These are phyloP conservation scores for Pseudomyrmex dendroicus DNA, from an alignment of 1,140 invertebrate species.

Conservation along the genomic window DNA sequence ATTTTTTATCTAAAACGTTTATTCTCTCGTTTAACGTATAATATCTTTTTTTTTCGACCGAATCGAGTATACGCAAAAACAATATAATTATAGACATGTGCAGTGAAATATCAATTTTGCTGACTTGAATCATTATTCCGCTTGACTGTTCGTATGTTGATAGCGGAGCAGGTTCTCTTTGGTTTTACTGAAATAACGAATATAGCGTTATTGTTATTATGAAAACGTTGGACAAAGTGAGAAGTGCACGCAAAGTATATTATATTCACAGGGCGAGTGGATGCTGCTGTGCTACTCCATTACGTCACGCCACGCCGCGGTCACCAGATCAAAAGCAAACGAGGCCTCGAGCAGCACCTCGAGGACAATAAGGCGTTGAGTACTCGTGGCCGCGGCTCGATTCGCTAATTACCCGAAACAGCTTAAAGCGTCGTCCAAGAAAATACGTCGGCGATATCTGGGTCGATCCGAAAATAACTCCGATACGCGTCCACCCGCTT, in stretches of 20 bases:
- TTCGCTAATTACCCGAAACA: constrained; percentile 83
- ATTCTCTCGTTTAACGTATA: too few species aligned
- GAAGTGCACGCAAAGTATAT: constrained; percentile 1
- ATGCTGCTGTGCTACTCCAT: constrained; percentile 29
- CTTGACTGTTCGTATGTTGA: neutral
- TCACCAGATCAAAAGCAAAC: constrained; percentile 70
- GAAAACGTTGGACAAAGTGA: constrained; percentile 54
- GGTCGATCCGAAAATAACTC: constrained; percentile 83
- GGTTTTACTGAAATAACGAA: constrained; percentile 44
- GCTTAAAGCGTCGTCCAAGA: constrained; percentile 78
- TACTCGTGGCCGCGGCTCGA: constrained; percentile 75
- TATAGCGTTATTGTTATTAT: constrained; percentile 27
- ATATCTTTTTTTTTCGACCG: too few species aligned
- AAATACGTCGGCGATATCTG: constrained; percentile 79
- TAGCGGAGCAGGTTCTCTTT: constrained; percentile 31
- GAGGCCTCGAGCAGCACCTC: constrained; percentile 72
- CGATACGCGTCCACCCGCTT: constrained; percentile 79
- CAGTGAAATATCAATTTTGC: neutral
- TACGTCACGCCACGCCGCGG: constrained; percentile 27
- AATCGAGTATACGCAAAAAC: neutral
- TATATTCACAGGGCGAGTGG: constrained; percentile 18
- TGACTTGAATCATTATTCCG: constrained; percentile 2
- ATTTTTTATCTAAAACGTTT: neutral
- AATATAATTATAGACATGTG: too few species aligned
- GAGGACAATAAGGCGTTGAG: constrained; percentile 71